These are phyloP conservation scores for Anticlea derivata DNA, from an alignment of 2,888 invertebrate genomes.

Conservation along the genomic window DNA sequence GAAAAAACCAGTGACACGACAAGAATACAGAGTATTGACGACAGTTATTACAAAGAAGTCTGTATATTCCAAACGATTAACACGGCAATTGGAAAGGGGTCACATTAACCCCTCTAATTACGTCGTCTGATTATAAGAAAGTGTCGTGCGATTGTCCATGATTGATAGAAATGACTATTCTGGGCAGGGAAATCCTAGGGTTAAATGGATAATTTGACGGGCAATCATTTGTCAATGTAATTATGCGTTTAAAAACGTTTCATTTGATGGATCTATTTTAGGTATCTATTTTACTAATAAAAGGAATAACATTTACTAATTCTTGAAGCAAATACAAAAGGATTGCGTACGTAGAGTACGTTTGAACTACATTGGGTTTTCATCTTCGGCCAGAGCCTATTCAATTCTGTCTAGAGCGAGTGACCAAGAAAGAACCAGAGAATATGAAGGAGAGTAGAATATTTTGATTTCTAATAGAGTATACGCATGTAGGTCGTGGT, in stretches of 20 bases:
- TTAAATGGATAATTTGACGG: conserved; percentile 27
- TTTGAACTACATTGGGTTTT: too few species aligned
- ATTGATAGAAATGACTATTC: conserved; percentile 29
- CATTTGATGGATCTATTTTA: not conserved
- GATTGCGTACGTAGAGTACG: too few species aligned
- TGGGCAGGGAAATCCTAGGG: conserved; percentile 25
- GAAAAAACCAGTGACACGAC: too few species aligned
- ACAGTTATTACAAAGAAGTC: conserved; percentile 1
- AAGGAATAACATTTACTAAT: too few species aligned
- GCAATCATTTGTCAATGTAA: conserved; percentile 11
- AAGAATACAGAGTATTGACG: not conserved
- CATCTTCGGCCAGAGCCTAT: too few species aligned
- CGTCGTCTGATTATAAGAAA: conserved; percentile 33
- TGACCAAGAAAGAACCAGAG: too few species aligned
- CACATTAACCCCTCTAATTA: conserved; percentile 25
- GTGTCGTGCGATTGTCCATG: conserved; percentile 29
- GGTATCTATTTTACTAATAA: not conserved
- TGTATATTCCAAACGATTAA: conserved; percentile 27
- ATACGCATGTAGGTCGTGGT: too few species aligned
- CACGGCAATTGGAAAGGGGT: conserved; percentile 25
- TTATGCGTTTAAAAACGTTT: conserved; percentile 3
- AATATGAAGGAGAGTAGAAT: too few species aligned
- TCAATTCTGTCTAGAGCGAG: too few species aligned
- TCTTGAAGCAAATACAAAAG: too few species aligned
- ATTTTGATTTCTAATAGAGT: too few species aligned